Conservation (phyloP, 2,888 invertebrate genomes). For the Acholoe squamosa region DNA sequence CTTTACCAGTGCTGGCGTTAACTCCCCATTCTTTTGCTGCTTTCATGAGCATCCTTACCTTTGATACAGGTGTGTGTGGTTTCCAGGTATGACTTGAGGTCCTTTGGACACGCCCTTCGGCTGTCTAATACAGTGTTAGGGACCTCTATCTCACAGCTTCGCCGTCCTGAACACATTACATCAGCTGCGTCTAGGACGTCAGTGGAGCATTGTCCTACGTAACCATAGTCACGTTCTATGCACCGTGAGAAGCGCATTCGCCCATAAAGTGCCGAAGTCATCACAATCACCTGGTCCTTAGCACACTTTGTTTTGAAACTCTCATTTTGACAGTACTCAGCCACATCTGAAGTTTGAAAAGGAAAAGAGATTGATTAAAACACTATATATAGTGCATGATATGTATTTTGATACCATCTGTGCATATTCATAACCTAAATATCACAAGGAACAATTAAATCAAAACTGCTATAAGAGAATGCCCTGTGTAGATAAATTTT, state of each 20-base stretch:
- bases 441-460: background rate
- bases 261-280: conserved; percentile 55
- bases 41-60: conserved; percentile 63
- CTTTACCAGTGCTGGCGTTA: too few relatives aligned
- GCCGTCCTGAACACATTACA: conserved; percentile 63
- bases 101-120: conserved; percentile 65
- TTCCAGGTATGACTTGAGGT: conserved; percentile 65
- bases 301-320: conserved; percentile 58
- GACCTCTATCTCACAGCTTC: conserved; percentile 60
- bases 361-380: background rate
- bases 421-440: background rate
- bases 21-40: too few relatives aligned
- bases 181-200: conserved; percentile 63
- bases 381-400: background rate
- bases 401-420: background rate
- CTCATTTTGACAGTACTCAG: conserved; percentile 59
- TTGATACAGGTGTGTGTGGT: conserved; percentile 59
- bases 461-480: background rate
- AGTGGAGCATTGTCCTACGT: conserved; percentile 57
- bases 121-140: conserved; percentile 62
- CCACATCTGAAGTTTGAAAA: conserved; percentile 7
- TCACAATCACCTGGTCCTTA: conserved; percentile 52
- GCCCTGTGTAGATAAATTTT: background rate
- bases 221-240: conserved; percentile 63
- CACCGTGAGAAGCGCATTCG: conserved; percentile 62